Evolutionary conservation across 2,797 vertebrate species (phyloP), one percentile per base, ranked within the genome.

Genomic region (Leptodactylus fallax): DNA sequence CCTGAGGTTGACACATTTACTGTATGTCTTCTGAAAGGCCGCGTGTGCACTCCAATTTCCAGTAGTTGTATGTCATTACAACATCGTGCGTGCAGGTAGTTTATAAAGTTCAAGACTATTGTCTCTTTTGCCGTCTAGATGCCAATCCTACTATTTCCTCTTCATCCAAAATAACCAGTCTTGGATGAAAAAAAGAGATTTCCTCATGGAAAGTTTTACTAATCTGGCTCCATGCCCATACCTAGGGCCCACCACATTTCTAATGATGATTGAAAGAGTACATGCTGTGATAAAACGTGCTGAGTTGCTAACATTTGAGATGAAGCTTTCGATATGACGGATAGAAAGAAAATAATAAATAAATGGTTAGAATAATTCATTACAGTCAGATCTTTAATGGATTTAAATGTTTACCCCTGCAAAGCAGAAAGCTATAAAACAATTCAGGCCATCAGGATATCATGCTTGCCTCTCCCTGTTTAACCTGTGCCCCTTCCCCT

Each of bases 181-280:
- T 91, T 93, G 90, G 93, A 94, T 76, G 25, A 71, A 86, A 9
- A 69, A 82, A 72, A 61, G 94, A 94, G 93, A 94, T 96, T 97
- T 96, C 95, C 96, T 98, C 95, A 96, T 96, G 98, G 97, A 98
- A 98, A 97, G 93, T 97, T 95, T 98, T 95, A 97, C 95, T 94
- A 94, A 95, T 91, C 93, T 98, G 98, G 97, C 96, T 0, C 11
- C 1, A 7, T 91, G 95, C 97, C 97, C 93, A 85, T 91, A 93
- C 92, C 95, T 93, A 94, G 93, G 96, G 94, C 96, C 93, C 94
- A 96, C 96, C 93, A 93, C 88, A 12, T 94, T 94, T 95, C 95
- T 96, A 95, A 96, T 93, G 95, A 95, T 96, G 97, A 96, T 96
- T 96, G 96, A 97, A 95, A 91, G 92, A 91, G 93, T 96, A 96